Base-by-base conservation (phyloP, 1,140 invertebrate species). In the Tenebrio molitor region DNA sequence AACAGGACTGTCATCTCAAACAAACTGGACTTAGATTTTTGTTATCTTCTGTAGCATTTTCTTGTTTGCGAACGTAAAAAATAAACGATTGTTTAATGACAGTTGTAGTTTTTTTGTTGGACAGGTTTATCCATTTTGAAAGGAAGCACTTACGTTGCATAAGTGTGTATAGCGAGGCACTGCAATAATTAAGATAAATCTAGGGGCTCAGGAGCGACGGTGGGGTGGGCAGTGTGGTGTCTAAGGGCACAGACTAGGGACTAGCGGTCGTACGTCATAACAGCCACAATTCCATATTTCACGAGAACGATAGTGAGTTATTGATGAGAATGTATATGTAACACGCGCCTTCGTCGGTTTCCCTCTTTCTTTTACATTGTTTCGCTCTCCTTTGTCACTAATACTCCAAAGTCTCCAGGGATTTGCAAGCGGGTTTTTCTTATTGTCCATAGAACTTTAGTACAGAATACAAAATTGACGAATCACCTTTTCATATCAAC, bases 201-300 rank as follows among this genome's bases (percentile, higher is more conserved):
- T 68, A 39, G 12, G 62, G 39, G 39, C 23, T 66, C 14, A 44
- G 36, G 34, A 34, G 39, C 17, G 19, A 19, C n/a, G 36, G 12
- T 39, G 21, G 44, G 29, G 50, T 62, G 25, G 29, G 41, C 23
- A 36, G 36, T 42, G 16, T 8, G 41, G 17, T 67, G 36, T 67
- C 17, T 44, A 44, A 44, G 19, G 34, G 64, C 64, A 67, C 23
- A 12, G 29, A 16, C 25, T 17, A 62, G 46, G 46, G 39, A 46
- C 39, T 15, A 15, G 10, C 39, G 42, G 63, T 71, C 33, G 74
- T 77, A 75, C 73, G 74, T 78, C 77, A 78, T 74, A 69, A 71
- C 69, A 76, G 71, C 74, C 73, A 69, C 74, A 78, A 75, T 75
- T 78, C 75, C 77, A 78, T 78, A 78, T 78, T 78, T 78, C 75